These are phyloP conservation scores for Sphinx pinastri DNA, from an alignment of 2,888 invertebrate genomes.

Conservation along the genomic window DNA sequence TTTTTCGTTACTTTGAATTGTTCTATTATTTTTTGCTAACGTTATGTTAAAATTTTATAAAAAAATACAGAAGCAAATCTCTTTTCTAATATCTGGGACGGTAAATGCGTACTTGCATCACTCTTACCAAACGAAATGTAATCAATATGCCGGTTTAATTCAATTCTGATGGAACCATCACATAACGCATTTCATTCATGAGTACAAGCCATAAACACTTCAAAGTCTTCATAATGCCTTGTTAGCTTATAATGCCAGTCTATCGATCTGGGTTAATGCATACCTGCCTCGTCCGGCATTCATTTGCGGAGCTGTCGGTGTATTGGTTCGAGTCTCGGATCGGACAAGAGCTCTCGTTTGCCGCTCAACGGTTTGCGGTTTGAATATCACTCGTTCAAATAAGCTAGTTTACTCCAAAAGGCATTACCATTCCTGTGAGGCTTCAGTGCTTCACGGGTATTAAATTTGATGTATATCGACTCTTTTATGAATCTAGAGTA, in stretches of 20 bases:
- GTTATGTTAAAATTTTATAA: too few species aligned
- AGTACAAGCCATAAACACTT: not conserved
- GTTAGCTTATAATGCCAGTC: not conserved
- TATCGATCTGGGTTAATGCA: not conserved
- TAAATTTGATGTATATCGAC: not conserved
- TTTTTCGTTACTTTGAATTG: too few species aligned
- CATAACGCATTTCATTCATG: not conserved
- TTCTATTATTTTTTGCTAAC: not conserved
- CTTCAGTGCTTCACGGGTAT: not conserved
- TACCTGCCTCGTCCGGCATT: not conserved
- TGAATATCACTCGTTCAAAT: constrained; percentile 57
- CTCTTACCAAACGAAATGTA: too few species aligned
- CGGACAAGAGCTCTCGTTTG: constrained; percentile 42
- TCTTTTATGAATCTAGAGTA: not conserved
- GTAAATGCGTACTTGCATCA: too few species aligned
- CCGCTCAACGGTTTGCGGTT: constrained; percentile 53
- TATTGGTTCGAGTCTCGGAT: constrained; percentile 33
- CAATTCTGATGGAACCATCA: not conserved
- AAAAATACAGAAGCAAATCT: too few species aligned
- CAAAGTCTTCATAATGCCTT: not conserved
- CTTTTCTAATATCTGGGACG: too few species aligned
- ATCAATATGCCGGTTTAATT: too few species aligned
- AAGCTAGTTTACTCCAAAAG: constrained; percentile 45
- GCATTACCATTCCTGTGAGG: not conserved
- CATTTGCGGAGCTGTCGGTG: constrained; percentile 5